A percentile compares a stretch with the other conserved stretches of the same genome.
These are phyloP conservation scores for Eupithecia exiguata DNA, from an alignment of 2,888 invertebrate species.

Conservation along the genomic window DNA sequence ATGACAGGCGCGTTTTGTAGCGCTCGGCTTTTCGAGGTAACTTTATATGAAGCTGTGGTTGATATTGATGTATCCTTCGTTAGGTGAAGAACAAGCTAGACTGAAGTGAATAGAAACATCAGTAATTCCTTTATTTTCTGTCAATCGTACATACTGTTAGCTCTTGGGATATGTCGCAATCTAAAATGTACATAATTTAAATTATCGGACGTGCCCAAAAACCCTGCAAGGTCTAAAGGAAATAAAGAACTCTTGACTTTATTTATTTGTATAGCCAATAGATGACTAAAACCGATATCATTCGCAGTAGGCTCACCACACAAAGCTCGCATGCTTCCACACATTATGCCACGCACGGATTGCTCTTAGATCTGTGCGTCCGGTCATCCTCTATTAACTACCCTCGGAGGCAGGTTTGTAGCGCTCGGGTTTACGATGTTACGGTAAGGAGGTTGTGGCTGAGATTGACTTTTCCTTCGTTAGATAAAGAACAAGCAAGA, in stretches of 20 bases:
- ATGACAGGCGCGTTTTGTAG: constrained; percentile 6
- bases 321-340: constrained; percentile 48
- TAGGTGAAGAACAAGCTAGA: background rate
- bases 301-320: constrained; percentile 39
- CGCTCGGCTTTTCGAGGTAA: constrained; percentile 25
- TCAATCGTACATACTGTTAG: too few species aligned
- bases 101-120: too few species aligned
- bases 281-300: background rate
- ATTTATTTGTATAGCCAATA: too few species aligned
- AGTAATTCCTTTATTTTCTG: too few species aligned
- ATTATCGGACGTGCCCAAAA: too few species aligned
- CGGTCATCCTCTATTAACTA: constrained; percentile 47
- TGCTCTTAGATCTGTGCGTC: constrained; percentile 37
- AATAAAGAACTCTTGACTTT: too few species aligned
- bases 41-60: constrained; percentile 3
- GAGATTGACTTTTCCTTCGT: background rate
- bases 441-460: constrained; percentile 9
- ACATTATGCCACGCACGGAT: constrained; percentile 50
- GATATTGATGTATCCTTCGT: background rate
- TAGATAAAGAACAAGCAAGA: background rate
- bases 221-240: too few species aligned
- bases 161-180: too few species aligned
- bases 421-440: constrained; percentile 25
- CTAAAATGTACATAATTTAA: too few species aligned
- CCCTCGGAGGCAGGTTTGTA: constrained; percentile 24